Conservation (phyloP, 2,113 vertebrate genomes). For the Cynocephalus volans region DNA sequence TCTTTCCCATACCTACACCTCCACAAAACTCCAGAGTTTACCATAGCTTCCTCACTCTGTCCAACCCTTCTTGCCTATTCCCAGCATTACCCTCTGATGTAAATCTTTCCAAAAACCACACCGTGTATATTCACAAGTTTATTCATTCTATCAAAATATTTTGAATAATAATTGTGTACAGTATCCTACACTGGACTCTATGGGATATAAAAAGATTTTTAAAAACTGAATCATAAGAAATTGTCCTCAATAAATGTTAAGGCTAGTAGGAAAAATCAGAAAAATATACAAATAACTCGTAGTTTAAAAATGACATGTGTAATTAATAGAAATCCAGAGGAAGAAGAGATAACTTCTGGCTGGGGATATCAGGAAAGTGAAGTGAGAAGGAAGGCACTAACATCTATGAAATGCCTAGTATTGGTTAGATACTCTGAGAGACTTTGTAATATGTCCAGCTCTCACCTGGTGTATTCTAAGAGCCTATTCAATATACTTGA, state of each 20-base stretch:
- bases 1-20: neutral
- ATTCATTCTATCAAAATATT: slow-evolving; percentile 18
- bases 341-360: neutral
- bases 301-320: neutral
- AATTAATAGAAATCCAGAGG: slow-evolving; percentile 42
- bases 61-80: neutral
- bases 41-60: neutral
- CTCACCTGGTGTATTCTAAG: neutral
- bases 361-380: neutral
- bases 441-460: neutral
- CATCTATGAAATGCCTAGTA: neutral
- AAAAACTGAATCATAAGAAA: slow-evolving; percentile 42
- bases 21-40: neutral
- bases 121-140: slow-evolving; percentile 8
- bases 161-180: neutral
- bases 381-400: neutral
- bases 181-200: neutral
- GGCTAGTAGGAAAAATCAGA: neutral
- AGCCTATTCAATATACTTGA: neutral
- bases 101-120: neutral
- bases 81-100: neutral
- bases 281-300: slow-evolving; percentile 27
- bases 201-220: neutral
- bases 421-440: neutral
- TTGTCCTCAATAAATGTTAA: slow-evolving; percentile 8